phyloP scores from a whole-genome alignment of 2,113 vertebrate genomes.

The Pica pica region DNA sequence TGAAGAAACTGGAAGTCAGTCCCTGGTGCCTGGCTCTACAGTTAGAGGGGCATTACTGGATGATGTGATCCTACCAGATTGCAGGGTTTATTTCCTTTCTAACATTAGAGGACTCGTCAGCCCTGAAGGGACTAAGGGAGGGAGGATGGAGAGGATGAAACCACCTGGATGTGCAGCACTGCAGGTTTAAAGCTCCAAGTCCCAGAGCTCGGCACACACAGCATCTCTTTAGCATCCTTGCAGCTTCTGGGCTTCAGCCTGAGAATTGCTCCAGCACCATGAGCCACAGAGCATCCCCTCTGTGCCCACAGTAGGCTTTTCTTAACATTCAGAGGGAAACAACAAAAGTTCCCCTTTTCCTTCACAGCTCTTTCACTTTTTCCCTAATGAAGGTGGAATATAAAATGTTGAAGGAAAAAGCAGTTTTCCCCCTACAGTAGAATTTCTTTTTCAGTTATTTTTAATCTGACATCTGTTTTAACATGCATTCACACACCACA shows the following conservation, averaged over 20 bases:
- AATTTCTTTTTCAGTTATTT: conserved; percentile 56
- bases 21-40: not conserved
- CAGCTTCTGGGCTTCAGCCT: not conserved
- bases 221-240: conserved; percentile 8
- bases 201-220: not conserved
- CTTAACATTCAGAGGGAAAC: not conserved
- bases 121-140: not conserved
- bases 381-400: conserved; percentile 25
- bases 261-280: not conserved
- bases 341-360: conserved; percentile 11
- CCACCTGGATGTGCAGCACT: not conserved
- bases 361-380: conserved; percentile 10
- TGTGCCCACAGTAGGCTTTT: not conserved
- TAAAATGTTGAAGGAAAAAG: conserved; percentile 34
- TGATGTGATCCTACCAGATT: not conserved
- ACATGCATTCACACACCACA: conserved; percentile 18
- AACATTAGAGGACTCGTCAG: not conserved
- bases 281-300: not conserved
- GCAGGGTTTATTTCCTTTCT: not conserved
- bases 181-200: not conserved
- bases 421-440: conserved; percentile 19
- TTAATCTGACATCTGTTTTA: conserved; percentile 62
- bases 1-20: not conserved
- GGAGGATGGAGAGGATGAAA: not conserved
- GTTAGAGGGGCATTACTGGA: not conserved